Evolutionary conservation across 2,113 vertebrate genomes (phyloP).

Genomic region (Phaethornis superciliosus): DNA sequence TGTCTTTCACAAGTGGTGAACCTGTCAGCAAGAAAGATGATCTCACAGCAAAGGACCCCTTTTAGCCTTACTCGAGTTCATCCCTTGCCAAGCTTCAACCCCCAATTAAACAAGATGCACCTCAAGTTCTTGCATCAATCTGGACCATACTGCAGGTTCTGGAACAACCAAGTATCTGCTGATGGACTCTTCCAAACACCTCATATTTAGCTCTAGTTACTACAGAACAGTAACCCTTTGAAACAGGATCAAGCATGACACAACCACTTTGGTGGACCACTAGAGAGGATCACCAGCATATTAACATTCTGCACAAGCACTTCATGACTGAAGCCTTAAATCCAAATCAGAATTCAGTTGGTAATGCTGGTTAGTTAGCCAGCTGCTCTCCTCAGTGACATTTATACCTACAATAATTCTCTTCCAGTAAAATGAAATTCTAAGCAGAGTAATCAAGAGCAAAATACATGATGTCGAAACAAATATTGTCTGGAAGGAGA

Average conservation of each 20-base stretch:
- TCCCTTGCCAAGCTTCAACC: neutral
- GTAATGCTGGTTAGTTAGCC: neutral
- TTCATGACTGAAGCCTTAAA: neutral
- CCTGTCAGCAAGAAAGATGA: neutral
- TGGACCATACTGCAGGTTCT: neutral
- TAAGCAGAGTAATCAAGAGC: neutral
- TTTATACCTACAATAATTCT: neutral
- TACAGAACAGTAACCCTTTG: neutral
- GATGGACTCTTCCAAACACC: neutral
- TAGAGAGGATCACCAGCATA: neutral
- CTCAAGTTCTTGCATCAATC: neutral
- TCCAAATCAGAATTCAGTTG: neutral
- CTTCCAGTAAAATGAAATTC: neutral
- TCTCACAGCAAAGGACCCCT: neutral
- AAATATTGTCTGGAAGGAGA: neutral
- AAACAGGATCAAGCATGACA: neutral
- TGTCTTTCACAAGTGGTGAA: neutral
- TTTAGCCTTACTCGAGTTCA: neutral
- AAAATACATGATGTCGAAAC: neutral
- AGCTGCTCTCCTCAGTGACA: neutral
- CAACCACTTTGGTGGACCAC: neutral
- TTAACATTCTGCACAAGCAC: neutral
- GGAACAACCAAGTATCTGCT: neutral
- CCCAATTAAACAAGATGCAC: neutral
- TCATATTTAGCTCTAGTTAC: neutral